phyloP scores from a whole-genome alignment of 2,113 vertebrate genomes.

The Indri indri region DNA sequence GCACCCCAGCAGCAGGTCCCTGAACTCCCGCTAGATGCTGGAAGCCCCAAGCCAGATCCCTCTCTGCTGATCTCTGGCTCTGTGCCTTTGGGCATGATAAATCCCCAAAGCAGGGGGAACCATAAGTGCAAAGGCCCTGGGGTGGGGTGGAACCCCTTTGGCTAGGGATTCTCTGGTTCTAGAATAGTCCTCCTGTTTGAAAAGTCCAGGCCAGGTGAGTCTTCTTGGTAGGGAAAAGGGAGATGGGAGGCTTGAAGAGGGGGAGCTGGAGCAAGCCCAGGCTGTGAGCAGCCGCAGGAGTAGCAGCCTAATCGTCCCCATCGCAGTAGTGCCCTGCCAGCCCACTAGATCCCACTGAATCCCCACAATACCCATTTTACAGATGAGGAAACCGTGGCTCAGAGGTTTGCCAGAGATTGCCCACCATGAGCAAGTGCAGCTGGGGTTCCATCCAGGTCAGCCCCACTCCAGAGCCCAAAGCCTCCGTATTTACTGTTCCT shows the following conservation, averaged over 20 bases:
- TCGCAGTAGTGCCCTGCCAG: accelerated
- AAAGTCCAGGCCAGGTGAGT: background rate
- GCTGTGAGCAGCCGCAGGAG: accelerated
- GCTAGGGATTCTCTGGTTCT: background rate
- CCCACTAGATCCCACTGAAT: background rate
- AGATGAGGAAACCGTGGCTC: background rate
- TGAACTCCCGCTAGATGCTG: background rate
- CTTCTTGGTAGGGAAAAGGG: background rate
- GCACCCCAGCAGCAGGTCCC: background rate
- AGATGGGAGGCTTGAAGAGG: background rate
- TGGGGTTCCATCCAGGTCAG: background rate
- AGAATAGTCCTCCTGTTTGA: background rate
- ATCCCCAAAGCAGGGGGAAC: background rate
- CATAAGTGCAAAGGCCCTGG: background rate
- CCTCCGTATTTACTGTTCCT: accelerated
- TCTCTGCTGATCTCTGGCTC: background rate
- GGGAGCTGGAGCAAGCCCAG: background rate
- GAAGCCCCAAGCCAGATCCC: background rate
- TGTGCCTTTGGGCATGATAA: too few relatives aligned
- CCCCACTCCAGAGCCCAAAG: background rate
- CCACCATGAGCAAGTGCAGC: background rate
- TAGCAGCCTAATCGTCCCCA: accelerated
- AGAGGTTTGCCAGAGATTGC: background rate
- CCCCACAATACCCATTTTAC: background rate
- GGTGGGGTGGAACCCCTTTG: background rate